These are phyloP conservation scores for Watsonalla cultraria DNA, from an alignment of 2,888 invertebrate species.

Conservation along the genomic window DNA sequence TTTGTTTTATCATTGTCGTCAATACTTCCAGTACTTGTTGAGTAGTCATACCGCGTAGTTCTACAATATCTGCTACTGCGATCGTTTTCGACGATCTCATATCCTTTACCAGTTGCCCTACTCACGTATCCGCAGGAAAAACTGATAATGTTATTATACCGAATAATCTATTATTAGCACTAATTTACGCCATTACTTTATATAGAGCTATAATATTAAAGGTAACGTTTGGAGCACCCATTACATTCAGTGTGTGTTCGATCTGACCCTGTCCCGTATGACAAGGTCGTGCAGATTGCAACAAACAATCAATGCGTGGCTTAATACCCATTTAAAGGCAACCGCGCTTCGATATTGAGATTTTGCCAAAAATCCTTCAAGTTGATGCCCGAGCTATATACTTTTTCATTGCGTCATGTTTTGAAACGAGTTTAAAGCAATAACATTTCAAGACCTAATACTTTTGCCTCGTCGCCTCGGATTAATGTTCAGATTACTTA, in stretches of 20 bases:
- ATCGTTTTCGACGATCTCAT: not conserved
- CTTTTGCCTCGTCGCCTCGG: too few species aligned
- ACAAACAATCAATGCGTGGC: slow-evolving; percentile 14
- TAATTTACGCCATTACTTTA: not conserved
- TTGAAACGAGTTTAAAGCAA: too few species aligned
- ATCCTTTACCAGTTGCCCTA: not conserved
- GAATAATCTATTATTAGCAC: not conserved
- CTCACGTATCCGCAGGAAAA: not conserved
- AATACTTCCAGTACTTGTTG: not conserved
- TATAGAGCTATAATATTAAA: not conserved
- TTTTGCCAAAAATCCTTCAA: not conserved
- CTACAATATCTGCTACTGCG: not conserved
- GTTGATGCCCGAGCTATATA: not conserved
- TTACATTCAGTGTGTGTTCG: slow-evolving; percentile 30
- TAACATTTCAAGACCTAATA: too few species aligned
- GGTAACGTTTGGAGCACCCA: not conserved
- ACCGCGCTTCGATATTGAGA: not conserved
- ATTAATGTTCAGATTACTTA: too few species aligned
- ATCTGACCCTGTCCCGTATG: slow-evolving; percentile 39
- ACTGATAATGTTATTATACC: not conserved
- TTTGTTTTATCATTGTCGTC: not conserved
- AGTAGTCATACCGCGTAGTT: not conserved
- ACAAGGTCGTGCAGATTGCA: slow-evolving; percentile 35
- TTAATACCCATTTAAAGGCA: not conserved
- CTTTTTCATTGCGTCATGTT: too few species aligned